phyloP scores from a whole-genome alignment of 2,888 invertebrate genomes.

The Homarus gammarus region DNA sequence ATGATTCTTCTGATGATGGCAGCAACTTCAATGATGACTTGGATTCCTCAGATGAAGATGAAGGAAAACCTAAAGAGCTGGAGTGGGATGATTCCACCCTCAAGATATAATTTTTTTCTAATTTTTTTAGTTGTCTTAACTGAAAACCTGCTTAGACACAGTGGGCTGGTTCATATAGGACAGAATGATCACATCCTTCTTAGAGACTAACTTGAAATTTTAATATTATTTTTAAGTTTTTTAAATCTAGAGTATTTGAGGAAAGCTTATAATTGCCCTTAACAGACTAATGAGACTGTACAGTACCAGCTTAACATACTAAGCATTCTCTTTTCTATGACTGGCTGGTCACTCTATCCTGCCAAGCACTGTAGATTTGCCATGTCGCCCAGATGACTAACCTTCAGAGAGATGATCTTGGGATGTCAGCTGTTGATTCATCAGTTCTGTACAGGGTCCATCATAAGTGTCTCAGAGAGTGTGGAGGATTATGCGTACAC shows the following conservation, averaged over 20 bases:
- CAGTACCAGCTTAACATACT: conserved; percentile 15
- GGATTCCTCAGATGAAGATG: conserved; percentile 71
- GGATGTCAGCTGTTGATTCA: conserved; percentile 32
- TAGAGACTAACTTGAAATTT: conserved; percentile 6
- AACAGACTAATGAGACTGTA: conserved; percentile 10
- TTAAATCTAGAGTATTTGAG: background rate
- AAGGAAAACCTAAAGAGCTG: conserved; percentile 72
- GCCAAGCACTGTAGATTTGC: background rate
- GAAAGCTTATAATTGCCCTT: background rate
- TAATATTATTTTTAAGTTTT: background rate
- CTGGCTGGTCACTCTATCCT: conserved; percentile 23
- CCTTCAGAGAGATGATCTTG: conserved; percentile 13
- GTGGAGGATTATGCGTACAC: background rate
- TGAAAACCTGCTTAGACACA: conserved; percentile 36
- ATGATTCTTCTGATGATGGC: conserved; percentile 71
- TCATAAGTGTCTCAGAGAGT: conserved; percentile 37
- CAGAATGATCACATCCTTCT: conserved; percentile 21
- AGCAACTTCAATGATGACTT: conserved; percentile 72
- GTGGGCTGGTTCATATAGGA: conserved; percentile 37
- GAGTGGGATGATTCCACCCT: conserved; percentile 76
- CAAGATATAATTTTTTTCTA: conserved; percentile 66
- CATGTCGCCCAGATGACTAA: conserved; percentile 24
- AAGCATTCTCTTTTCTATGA: conserved; percentile 26
- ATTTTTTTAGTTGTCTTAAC: conserved; percentile 8
- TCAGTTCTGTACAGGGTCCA: conserved; percentile 53